phyloP scores from a whole-genome alignment of 2,113 vertebrate genomes.

The Hydrochoerus hydrochaeris region DNA sequence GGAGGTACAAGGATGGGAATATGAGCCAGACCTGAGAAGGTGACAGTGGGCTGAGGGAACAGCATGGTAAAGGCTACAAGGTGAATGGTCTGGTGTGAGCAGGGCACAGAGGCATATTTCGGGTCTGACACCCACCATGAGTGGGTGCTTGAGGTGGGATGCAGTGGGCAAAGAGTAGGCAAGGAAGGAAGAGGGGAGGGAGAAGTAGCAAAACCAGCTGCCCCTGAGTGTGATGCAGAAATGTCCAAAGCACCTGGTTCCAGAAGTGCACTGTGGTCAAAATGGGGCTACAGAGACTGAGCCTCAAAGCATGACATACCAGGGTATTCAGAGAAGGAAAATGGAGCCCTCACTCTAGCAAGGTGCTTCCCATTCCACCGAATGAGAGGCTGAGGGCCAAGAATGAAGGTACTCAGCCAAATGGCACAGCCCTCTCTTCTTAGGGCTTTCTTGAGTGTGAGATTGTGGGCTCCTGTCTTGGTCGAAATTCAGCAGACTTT shows the following conservation, averaged over 20 bases:
- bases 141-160: neutral
- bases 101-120: neutral
- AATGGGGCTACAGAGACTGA: neutral
- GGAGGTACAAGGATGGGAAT: neutral
- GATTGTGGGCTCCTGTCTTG: neutral
- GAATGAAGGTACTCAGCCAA: neutral
- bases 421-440: neutral
- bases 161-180: neutral
- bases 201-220: neutral
- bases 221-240: neutral
- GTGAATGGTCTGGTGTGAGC: neutral
- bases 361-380: neutral
- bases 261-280: neutral
- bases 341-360: neutral
- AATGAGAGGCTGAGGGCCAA: neutral
- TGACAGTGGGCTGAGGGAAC: neutral
- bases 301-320: neutral
- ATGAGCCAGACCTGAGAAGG: neutral
- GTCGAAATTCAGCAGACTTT: neutral
- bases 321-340: neutral
- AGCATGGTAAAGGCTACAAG: neutral
- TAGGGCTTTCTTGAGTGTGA: neutral
- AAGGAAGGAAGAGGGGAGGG: neutral
- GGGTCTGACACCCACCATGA: neutral
- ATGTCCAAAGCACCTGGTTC: neutral